Evolutionary conservation across 2,113 vertebrate genomes (phyloP).

Genomic region (Loxodonta africana): DNA sequence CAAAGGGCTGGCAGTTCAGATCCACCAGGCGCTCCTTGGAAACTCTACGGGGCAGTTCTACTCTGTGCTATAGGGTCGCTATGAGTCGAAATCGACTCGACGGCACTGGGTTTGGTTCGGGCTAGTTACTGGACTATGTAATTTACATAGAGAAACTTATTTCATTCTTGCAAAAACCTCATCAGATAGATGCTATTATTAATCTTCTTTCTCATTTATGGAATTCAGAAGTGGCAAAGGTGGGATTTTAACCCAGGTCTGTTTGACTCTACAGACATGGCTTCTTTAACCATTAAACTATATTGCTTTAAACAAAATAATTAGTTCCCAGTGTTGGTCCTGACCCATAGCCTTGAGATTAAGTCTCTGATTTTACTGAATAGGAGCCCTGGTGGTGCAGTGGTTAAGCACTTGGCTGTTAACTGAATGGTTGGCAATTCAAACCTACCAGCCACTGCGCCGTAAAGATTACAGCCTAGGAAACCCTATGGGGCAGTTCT

Average conservation of each 20-base stretch:
- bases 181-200: neutral
- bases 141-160: neutral
- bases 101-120: too few species aligned
- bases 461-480: too few species aligned
- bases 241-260: neutral
- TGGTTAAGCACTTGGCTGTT: too few species aligned
- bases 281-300: constrained; percentile 31
- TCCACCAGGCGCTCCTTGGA: too few species aligned
- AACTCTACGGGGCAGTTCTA: too few species aligned
- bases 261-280: neutral
- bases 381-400: too few species aligned
- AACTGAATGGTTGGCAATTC: too few species aligned
- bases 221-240: constrained; percentile 20
- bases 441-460: too few species aligned
- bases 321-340: neutral
- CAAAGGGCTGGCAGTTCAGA: too few species aligned
- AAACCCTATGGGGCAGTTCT: too few species aligned
- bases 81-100: too few species aligned
- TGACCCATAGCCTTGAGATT: neutral
- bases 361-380: neutral
- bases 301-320: constrained; percentile 44
- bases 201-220: neutral
- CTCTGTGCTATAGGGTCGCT: too few species aligned
- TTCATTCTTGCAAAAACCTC: constrained; percentile 51
- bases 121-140: neutral